Conservation (phyloP, 2,888 invertebrate genomes). For the Clunio marinus region DNA sequence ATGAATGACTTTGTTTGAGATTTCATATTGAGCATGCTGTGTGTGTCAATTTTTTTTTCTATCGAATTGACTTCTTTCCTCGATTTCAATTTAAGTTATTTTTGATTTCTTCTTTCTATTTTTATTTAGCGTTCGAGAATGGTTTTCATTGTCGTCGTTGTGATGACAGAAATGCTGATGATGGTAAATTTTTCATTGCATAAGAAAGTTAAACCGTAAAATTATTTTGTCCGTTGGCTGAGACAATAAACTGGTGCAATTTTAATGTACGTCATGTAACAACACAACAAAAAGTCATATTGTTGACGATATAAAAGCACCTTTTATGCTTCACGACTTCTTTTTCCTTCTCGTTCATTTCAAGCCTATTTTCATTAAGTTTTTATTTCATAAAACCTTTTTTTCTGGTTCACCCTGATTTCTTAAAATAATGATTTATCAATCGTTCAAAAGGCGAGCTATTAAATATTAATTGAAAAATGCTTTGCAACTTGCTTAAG, state of each 20-base stretch:
- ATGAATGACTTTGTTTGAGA: neutral
- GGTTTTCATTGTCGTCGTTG: too few species aligned
- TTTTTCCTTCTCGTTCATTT: neutral
- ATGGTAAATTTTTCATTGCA: too few species aligned
- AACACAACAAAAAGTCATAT: neutral
- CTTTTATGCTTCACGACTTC: too few species aligned
- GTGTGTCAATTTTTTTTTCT: neutral
- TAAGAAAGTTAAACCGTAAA: too few species aligned
- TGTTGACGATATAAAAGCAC: too few species aligned
- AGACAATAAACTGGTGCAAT: neutral
- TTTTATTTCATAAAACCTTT: neutral
- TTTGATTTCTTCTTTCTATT: too few species aligned
- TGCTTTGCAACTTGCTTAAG: neutral
- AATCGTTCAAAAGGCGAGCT: conserved; percentile 10
- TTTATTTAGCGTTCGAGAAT: too few species aligned
- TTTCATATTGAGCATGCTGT: neutral
- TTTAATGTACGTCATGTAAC: neutral
- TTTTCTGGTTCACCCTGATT: conserved; percentile 10
- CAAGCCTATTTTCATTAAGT: too few species aligned
- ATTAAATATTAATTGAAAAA: conserved; percentile 20
- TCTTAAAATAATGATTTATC: conserved; percentile 11
- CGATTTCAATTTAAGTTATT: too few species aligned
- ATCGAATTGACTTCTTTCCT: neutral
- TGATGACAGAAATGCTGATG: too few species aligned
- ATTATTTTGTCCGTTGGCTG: neutral